A percentile compares a stretch with the other conserved stretches of the same genome.
Conservation (phyloP, 2,888 invertebrate genomes). For the Mellilla xanthometata region DNA sequence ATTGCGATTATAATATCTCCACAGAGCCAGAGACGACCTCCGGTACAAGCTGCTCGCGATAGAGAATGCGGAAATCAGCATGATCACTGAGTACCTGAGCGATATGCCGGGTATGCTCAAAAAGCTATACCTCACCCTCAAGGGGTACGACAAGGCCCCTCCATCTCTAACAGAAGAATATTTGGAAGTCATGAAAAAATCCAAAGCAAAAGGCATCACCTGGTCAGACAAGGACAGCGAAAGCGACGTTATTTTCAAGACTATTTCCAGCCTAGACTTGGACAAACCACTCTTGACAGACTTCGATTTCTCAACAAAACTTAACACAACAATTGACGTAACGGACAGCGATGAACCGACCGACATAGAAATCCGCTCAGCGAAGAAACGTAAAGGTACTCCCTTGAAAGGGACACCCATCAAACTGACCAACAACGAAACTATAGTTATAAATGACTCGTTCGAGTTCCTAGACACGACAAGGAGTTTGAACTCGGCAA, state of each 20-base stretch:
- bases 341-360: conserved; percentile 66
- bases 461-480: conserved; percentile 60
- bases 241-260: conserved; percentile 55
- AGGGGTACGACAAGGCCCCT: conserved; percentile 82
- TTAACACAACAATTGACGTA: conserved; percentile 46
- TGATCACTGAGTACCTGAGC: conserved; percentile 71
- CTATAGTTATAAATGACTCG: conserved; percentile 71
- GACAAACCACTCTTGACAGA: conserved; percentile 53
- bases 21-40: conserved; percentile 62
- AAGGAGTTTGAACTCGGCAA: conserved; percentile 57
- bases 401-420: conserved; percentile 69
- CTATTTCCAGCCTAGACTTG: conserved; percentile 56
- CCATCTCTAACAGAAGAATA: conserved; percentile 82
- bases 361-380: conserved; percentile 47
- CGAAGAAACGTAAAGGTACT: conserved; percentile 66
- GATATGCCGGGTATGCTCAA: conserved; percentile 80
- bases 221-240: conserved; percentile 79
- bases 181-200: conserved; percentile 80
- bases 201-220: conserved; percentile 83
- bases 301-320: conserved; percentile 31
- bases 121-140: conserved; percentile 81
- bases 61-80: conserved; percentile 77
- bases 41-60: conserved; percentile 57
- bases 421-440: conserved; percentile 62
- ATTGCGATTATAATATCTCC: too few species aligned